These are phyloP conservation scores for Neolamprologus tretocephalus DNA, from an alignment of 2,113 vertebrate species.

Conservation along the genomic window DNA sequence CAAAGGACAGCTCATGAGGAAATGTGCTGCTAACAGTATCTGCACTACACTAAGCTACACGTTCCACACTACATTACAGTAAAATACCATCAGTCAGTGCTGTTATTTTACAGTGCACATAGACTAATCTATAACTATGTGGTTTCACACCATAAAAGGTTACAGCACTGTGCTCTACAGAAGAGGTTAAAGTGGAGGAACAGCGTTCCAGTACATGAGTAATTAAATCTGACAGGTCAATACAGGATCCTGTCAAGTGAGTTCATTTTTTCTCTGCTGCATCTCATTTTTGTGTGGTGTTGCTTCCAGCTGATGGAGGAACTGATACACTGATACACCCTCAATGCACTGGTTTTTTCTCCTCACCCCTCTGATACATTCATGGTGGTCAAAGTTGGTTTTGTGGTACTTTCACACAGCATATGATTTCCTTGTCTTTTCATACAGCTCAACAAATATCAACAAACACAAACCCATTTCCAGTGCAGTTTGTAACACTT, in stretches of 20 bases:
- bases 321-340: neutral
- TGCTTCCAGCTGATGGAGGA: neutral
- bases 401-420: neutral
- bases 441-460: neutral
- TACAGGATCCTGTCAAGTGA: neutral
- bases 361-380: neutral
- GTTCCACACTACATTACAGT: neutral
- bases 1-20: neutral
- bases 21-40: neutral
- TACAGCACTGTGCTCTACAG: neutral
- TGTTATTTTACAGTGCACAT: neutral
- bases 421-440: neutral
- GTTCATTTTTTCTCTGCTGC: neutral
- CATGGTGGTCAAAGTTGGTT: neutral
- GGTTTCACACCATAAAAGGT: neutral
- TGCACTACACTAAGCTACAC: neutral
- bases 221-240: neutral
- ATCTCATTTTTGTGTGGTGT: neutral
- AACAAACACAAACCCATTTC: neutral
- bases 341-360: neutral
- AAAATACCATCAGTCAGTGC: neutral
- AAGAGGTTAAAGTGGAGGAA: neutral
- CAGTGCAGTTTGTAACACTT: neutral
- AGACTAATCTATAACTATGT: neutral
- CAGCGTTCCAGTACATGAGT: neutral